Conservation (phyloP, 2,113 vertebrate genomes). For the Pleuronectes platessa region DNA sequence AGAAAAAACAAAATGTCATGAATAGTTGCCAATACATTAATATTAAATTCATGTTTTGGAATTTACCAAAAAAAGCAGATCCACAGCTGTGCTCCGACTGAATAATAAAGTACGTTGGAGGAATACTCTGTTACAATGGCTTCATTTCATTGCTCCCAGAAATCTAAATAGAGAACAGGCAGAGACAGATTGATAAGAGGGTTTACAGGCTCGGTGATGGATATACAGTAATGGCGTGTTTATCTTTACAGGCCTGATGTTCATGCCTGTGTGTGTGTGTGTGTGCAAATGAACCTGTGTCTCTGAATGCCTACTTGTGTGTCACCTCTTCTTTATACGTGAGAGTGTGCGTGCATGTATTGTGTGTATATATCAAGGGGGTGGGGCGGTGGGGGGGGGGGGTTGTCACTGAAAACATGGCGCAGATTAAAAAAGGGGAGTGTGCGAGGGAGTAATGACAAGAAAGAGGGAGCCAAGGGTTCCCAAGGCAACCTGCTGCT, state of each 20-base stretch:
- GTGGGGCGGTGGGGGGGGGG: constrained; percentile 55
- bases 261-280: constrained; percentile 8
- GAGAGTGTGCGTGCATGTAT: constrained; percentile 52
- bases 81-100: neutral
- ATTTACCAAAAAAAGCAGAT: neutral
- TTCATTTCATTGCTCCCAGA: constrained; percentile 41
- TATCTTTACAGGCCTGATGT: constrained; percentile 54
- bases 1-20: neutral
- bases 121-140: constrained; percentile 19
- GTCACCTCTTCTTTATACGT: constrained; percentile 42
- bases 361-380: constrained; percentile 63
- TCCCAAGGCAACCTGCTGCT: constrained; percentile 84
- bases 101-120: neutral
- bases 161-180: constrained; percentile 27
- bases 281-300: constrained; percentile 10
- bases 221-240: constrained; percentile 39
- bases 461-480: constrained; percentile 74
- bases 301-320: constrained; percentile 31
- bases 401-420: constrained; percentile 63
- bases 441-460: constrained; percentile 63
- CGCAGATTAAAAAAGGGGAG: constrained; percentile 69
- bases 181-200: constrained; percentile 42
- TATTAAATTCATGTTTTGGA: neutral
- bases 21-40: neutral
- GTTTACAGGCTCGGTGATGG: constrained; percentile 51